These are phyloP conservation scores for Menura novaehollandiae DNA, from an alignment of 2,113 vertebrate genomes.

Conservation along the genomic window DNA sequence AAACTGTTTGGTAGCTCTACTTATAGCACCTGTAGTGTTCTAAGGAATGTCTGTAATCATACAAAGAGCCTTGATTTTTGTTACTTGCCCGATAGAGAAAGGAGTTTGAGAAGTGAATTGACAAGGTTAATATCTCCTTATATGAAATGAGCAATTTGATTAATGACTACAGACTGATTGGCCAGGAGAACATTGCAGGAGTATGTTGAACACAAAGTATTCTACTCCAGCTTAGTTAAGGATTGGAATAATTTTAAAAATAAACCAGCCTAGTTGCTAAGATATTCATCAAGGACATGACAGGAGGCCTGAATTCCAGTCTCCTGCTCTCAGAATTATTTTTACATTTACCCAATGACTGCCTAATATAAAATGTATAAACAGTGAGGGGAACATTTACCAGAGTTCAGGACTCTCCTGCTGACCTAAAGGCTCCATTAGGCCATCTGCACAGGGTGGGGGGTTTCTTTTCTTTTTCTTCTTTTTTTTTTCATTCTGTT, in stretches of 20 bases:
- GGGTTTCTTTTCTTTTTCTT: accelerated
- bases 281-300: conserved; percentile 30
- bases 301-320: background rate
- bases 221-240: background rate
- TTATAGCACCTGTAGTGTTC: background rate
- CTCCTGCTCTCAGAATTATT: background rate
- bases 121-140: background rate
- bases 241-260: background rate
- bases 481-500: background rate
- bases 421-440: background rate
- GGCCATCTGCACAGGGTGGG: background rate
- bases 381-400: background rate
- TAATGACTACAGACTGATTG: background rate
- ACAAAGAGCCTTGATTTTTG: background rate
- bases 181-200: background rate
- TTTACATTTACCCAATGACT: background rate
- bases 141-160: background rate
- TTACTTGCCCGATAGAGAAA: background rate
- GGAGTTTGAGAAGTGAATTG: background rate
- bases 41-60: background rate
- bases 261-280: conserved; percentile 38
- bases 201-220: background rate
- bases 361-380: background rate
- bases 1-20: background rate
- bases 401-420: background rate